Evolutionary conservation across 2,797 vertebrate species (phyloP).

Genomic region (Falco berigora): DNA sequence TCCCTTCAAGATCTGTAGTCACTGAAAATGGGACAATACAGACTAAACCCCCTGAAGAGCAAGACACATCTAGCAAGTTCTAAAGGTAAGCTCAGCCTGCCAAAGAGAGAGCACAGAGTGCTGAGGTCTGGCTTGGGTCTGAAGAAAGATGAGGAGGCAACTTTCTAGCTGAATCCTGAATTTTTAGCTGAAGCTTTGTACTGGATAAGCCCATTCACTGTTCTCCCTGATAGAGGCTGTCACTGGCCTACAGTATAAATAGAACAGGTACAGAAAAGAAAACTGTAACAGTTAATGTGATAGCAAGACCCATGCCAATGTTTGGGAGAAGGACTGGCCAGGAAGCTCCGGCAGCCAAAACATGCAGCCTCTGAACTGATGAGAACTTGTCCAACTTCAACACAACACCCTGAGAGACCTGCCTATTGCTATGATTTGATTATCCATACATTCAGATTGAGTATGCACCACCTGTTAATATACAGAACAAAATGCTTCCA

Average conservation of each 20-base stretch:
- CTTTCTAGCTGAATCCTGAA: not conserved
- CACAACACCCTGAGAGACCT: not conserved
- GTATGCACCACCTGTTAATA: not conserved
- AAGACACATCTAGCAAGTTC: not conserved
- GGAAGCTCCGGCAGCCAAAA: not conserved
- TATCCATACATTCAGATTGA: not conserved
- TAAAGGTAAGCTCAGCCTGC: not conserved
- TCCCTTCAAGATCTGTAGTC: not conserved
- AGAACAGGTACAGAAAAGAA: not conserved
- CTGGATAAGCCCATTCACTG: not conserved
- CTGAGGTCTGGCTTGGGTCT: not conserved
- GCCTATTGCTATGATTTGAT: not conserved
- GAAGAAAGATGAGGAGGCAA: not conserved
- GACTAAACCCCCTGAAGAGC: not conserved
- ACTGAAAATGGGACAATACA: not conserved
- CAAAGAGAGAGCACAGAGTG: not conserved
- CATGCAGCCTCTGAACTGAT: not conserved
- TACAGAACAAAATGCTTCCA: constrained; percentile 21
- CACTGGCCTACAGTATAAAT: not conserved
- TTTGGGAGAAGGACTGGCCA: not conserved
- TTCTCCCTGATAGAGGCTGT: not conserved
- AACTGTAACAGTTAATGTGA: not conserved
- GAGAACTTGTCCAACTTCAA: not conserved
- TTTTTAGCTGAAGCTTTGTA: not conserved
- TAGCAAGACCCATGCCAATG: not conserved